Evolutionary conservation across 2,113 vertebrate genomes (phyloP).

Genomic region (Ctenodactylus gundi): DNA sequence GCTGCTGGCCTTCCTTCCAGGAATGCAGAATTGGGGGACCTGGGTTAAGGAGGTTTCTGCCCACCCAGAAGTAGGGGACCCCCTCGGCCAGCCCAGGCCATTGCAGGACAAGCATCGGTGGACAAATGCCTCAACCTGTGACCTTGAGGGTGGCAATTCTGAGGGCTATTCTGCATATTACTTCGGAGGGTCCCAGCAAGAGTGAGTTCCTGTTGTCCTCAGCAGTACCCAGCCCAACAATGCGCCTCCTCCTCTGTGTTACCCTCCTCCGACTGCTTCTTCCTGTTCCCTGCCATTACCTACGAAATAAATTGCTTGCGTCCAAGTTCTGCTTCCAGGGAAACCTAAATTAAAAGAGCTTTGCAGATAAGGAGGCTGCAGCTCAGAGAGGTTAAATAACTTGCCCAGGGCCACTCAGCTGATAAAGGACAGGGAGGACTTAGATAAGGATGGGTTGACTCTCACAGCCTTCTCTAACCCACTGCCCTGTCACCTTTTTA

Average conservation of each 20-base stretch:
- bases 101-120: too few species aligned
- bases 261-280: too few species aligned
- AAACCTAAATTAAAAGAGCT: neutral
- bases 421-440: neutral
- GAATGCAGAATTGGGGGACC: neutral
- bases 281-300: neutral
- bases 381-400: neutral
- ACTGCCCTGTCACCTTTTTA: neutral
- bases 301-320: neutral
- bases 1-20: neutral
- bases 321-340: neutral
- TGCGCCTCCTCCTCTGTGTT: neutral
- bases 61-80: rapidly evolving
- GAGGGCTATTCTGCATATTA: neutral
- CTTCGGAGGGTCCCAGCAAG: neutral
- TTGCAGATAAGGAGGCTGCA: neutral
- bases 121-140: neutral
- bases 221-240: neutral
- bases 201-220: neutral
- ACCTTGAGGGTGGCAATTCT: neutral
- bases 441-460: neutral
- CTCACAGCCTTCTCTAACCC: neutral
- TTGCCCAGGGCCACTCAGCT: neutral
- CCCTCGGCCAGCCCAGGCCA: too few species aligned
- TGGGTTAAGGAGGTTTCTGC: too few species aligned